These are phyloP conservation scores for Hirtodrosophila duncani DNA, from an alignment of 2,888 invertebrate species.

Conservation along the genomic window DNA sequence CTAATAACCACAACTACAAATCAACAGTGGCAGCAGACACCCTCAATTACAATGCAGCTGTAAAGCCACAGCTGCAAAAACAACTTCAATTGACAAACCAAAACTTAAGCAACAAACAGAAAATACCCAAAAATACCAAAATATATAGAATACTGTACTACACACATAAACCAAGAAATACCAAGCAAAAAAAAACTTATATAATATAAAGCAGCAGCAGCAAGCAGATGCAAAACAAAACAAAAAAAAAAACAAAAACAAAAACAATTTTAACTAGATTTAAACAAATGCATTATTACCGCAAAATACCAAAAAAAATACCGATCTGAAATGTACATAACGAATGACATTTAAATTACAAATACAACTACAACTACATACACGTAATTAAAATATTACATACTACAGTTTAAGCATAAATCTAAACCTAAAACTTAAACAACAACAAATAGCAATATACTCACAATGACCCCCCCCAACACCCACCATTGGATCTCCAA, in stretches of 20 bases:
- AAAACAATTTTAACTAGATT: slow-evolving; percentile 71
- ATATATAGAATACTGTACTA: too few relatives aligned
- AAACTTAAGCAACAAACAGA: slow-evolving; percentile 24
- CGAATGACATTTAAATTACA: slow-evolving; percentile 40
- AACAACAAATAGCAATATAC: slow-evolving; percentile 27
- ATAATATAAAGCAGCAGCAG: slow-evolving; percentile 26
- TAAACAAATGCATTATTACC: slow-evolving; percentile 70
- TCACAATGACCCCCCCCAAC: slow-evolving; percentile 4
- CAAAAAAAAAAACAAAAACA: slow-evolving; percentile 13
- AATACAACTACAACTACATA: slow-evolving; percentile 60
- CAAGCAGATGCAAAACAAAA: slow-evolving; percentile 30
- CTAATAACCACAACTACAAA: too few relatives aligned
- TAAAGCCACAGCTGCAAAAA: slow-evolving; percentile 6
- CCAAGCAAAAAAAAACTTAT: slow-evolving; percentile 34
- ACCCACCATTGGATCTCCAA: slow-evolving; percentile 6
- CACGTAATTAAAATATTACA: slow-evolving; percentile 66
- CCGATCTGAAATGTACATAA: slow-evolving; percentile 66
- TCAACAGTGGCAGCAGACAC: slow-evolving; percentile 12
- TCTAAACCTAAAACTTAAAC: slow-evolving; percentile 38
- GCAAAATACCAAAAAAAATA: slow-evolving; percentile 47
- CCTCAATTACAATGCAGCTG: slow-evolving; percentile 12
- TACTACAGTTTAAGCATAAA: slow-evolving; percentile 69
- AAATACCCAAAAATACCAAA: slow-evolving; percentile 36
- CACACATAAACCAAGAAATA: slow-evolving; percentile 16
- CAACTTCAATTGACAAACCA: slow-evolving; percentile 29